Evolutionary conservation across 2,888 invertebrate genomes (phyloP), one percentile per base, ranked within the genome.

Genomic region (Portevinia maculata): DNA sequence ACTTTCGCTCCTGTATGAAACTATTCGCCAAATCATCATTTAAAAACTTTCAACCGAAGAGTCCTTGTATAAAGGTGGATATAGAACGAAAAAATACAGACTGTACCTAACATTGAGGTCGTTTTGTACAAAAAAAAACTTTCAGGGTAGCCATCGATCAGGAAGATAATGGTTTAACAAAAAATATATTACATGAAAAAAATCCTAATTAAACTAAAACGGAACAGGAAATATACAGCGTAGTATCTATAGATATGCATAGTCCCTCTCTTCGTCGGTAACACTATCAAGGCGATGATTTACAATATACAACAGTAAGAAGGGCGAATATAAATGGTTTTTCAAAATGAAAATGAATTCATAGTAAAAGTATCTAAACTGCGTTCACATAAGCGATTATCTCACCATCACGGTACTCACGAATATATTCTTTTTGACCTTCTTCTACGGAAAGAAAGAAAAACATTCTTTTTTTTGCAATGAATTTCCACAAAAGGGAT

Each of bases 1-100:
- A 44, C 70, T 70, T 69, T 60, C 44, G 19, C 19, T 34, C 28
- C 44, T n/a, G 30, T 55, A 57, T 15, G 37, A 60, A 76, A 70
- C 65, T 71, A 83, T 83, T 83, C 78, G 67, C 83, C 71, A 83
- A 83, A 78, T 83, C 78, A 83, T 83, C 83, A 73, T 83, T 78
- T 76, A 52, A 70, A 15, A 71, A 81, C 64, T 62, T 55, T 4
- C 17, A n/a, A 62, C 65, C 65, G 28, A 37, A 53, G 57, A 78
- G 76, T 76, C 65, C 65, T 71, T 60, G 48, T 15, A 52, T 70
- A 11, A 41, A 8, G 41, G 59, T 37, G 70, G 74, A 79, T 75
- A 52, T 57, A 44, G 4, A 11, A 46, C 24, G 11, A 17, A 60
- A 13, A 7, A 57, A 59, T n/a, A 46, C 37, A 17, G 41, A 55